Conservation (phyloP, 2,797 vertebrate genomes). For the Spinibarbus caldwelli region DNA sequence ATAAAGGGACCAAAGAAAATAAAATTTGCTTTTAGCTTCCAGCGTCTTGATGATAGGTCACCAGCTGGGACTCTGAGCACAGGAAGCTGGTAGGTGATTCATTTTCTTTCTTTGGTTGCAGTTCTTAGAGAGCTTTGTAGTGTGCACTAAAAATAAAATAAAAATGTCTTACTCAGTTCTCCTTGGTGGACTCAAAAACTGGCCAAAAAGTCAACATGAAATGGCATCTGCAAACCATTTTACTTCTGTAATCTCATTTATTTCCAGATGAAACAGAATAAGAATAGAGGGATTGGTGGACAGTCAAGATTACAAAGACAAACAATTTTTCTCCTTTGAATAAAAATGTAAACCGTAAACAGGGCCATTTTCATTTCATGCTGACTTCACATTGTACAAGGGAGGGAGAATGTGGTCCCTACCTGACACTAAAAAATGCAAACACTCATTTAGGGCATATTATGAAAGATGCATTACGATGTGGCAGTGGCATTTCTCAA, state of each 20-base stretch:
- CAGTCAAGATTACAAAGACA: background rate
- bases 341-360: background rate
- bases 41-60: conserved; percentile 28
- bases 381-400: background rate
- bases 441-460: conserved; percentile 19
- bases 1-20: conserved; percentile 50
- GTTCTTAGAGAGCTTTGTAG: conserved; percentile 16
- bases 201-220: background rate
- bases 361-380: background rate
- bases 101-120: background rate
- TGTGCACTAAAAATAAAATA: background rate
- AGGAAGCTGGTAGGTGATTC: conserved; percentile 24
- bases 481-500: background rate
- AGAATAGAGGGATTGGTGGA: background rate
- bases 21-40: conserved; percentile 39
- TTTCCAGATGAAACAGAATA: background rate
- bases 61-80: conserved; percentile 44
- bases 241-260: background rate
- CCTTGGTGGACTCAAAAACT: background rate
- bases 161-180: background rate
- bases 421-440: background rate
- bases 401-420: background rate
- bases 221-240: conserved; percentile 7
- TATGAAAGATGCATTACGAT: conserved; percentile 22
- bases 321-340: background rate